Evolutionary conservation across 2,113 vertebrate species (phyloP).

Genomic region (Motacilla tschutschensis): DNA sequence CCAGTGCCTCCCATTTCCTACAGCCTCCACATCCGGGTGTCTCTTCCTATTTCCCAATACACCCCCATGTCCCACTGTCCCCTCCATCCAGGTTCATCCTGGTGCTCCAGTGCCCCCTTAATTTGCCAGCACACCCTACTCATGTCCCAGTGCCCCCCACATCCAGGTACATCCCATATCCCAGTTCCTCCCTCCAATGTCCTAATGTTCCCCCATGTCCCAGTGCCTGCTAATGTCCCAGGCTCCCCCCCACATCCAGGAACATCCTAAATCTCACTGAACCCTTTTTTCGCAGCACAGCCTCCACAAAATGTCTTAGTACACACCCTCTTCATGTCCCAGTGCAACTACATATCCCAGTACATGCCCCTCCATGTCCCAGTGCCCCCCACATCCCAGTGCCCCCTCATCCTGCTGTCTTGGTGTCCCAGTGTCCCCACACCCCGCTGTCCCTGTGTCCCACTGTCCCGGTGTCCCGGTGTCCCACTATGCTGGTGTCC

Average conservation of each 20-base stretch:
- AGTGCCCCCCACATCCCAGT: neutral
- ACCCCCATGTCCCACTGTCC: neutral
- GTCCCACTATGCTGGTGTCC: too few relatives aligned
- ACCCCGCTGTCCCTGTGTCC: too few relatives aligned
- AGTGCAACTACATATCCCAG: neutral
- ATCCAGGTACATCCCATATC: neutral
- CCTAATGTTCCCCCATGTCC: neutral
- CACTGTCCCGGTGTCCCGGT: too few relatives aligned
- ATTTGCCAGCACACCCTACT: neutral
- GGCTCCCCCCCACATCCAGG: neutral
- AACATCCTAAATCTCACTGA: neutral
- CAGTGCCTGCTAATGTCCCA: neutral
- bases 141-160: neutral
- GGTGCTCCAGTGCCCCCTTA: neutral
- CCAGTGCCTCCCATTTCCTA: too few relatives aligned
- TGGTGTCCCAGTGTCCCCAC: too few relatives aligned
- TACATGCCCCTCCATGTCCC: neutral
- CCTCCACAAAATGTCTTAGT: neutral
- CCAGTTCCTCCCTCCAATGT: neutral
- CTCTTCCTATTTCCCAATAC: neutral
- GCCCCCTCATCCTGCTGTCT: too few relatives aligned
- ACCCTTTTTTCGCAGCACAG: neutral
- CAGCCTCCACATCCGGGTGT: neutral
- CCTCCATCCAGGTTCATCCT: neutral
- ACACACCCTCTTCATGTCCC: neutral